phyloP scores from a whole-genome alignment of 2,113 vertebrate genomes.

The Polypterus senegalus region DNA sequence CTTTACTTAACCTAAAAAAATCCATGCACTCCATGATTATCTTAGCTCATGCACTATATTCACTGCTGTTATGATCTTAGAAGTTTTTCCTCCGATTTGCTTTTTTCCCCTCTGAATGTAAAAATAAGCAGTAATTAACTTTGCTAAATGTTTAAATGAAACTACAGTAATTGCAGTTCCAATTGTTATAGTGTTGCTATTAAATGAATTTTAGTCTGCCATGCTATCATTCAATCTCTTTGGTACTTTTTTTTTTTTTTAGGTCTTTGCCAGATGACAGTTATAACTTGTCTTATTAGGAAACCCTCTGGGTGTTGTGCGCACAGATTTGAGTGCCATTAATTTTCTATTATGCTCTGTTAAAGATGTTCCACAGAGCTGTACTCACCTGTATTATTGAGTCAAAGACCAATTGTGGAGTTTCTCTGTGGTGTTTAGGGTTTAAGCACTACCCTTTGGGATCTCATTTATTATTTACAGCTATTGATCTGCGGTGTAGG shows the following conservation, averaged over 20 bases:
- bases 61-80: too few species aligned
- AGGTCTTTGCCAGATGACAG: slow-evolving; percentile 61
- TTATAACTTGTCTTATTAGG: slow-evolving; percentile 75
- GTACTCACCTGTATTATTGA: slow-evolving; percentile 83
- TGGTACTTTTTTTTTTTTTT: slow-evolving; percentile 55
- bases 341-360: slow-evolving; percentile 89
- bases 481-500: slow-evolving; percentile 84
- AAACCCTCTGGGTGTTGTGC: slow-evolving; percentile 76
- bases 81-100: too few species aligned
- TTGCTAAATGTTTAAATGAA: too few species aligned
- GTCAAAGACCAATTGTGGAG: slow-evolving; percentile 76
- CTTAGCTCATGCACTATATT: too few species aligned
- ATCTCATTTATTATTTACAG: slow-evolving; percentile 98
- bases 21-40: too few species aligned
- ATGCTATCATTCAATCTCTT: slow-evolving; percentile 26
- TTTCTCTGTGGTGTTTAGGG: slow-evolving; percentile 60
- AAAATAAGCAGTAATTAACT: too few species aligned
- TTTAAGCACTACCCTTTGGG: slow-evolving; percentile 76
- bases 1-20: too few species aligned
- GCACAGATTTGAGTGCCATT: slow-evolving; percentile 85
- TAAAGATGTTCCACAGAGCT: slow-evolving; percentile 77
- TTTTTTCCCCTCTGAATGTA: too few species aligned
- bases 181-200: too few species aligned
- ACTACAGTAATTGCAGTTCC: too few species aligned
- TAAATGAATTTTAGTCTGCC: too few species aligned